Percentiles rank a stretch among this genome's conserved stretches.
phyloP scores from a whole-genome alignment of 64 coral and sea anemone species.

The Astreopora myriophthalma region DNA sequence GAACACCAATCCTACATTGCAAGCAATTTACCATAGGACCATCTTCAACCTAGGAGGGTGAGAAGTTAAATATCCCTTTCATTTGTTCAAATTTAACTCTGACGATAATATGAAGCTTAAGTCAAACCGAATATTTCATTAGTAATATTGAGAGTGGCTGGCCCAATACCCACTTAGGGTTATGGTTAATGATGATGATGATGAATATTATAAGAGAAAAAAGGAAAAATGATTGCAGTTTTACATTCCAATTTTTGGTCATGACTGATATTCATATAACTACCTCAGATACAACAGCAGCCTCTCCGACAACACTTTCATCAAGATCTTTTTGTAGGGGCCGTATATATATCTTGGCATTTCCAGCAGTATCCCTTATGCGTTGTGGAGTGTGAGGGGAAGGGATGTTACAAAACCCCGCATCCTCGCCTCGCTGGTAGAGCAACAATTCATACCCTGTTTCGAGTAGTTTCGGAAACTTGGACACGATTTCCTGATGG shows the following conservation, averaged over 20 bases:
- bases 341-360: conserved; percentile 14
- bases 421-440: conserved; percentile 27
- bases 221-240: neutral
- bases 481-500: neutral
- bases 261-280: neutral
- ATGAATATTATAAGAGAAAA: too few species aligned
- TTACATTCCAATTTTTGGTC: neutral
- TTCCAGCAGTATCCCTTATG: conserved; percentile 24
- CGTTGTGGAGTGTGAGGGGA: conserved; percentile 10
- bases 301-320: neutral
- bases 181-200: too few species aligned
- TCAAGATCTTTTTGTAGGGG: conserved; percentile 46
- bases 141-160: too few species aligned
- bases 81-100: neutral
- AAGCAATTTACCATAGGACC: neutral
- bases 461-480: neutral
- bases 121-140: neutral
- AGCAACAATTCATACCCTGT: conserved; percentile 31
- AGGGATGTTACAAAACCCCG: conserved; percentile 1
- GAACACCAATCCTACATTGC: neutral
- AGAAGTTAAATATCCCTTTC: neutral
- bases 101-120: neutral
- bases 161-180: too few species aligned
- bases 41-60: neutral
- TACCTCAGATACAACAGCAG: neutral